Conservation (phyloP, 2,888 invertebrate genomes). For the Cantharis lateralis region DNA sequence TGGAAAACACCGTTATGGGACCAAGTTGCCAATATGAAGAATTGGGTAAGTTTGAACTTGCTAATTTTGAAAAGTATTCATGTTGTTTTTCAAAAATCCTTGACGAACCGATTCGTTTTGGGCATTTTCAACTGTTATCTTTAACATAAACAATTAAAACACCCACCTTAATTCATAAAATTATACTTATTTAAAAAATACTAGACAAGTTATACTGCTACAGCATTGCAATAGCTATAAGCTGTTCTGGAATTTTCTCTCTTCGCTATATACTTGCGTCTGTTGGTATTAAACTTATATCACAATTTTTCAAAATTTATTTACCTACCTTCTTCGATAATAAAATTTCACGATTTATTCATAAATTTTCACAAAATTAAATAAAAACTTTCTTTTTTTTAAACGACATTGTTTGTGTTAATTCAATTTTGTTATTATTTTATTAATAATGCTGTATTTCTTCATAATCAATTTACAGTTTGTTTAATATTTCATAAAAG, state of each 20-base stretch:
- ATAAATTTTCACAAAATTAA: not conserved
- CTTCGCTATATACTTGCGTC: not conserved
- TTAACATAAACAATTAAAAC: not conserved
- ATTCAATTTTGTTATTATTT: not conserved
- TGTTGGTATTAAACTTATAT: not conserved
- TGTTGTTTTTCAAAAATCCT: not conserved
- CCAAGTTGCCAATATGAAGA: constrained; percentile 4
- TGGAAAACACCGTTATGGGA: constrained; percentile 9
- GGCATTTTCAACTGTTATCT: not conserved
- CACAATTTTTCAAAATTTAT: not conserved
- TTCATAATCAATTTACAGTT: not conserved
- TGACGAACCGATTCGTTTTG: not conserved
- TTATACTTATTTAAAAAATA: not conserved
- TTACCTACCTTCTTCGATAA: not conserved
- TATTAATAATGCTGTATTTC: not conserved
- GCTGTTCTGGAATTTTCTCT: not conserved
- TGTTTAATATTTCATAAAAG: not conserved
- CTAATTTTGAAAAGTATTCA: not conserved
- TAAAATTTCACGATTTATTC: not conserved
- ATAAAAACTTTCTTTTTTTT: not conserved
- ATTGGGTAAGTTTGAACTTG: constrained; percentile 4
- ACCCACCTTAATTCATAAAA: not conserved
- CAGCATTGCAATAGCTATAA: not conserved
- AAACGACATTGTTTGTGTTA: not conserved
- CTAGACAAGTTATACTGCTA: not conserved